Base-by-base conservation (phyloP, 2,888 invertebrate species). In the Frankliniella fusca region DNA sequence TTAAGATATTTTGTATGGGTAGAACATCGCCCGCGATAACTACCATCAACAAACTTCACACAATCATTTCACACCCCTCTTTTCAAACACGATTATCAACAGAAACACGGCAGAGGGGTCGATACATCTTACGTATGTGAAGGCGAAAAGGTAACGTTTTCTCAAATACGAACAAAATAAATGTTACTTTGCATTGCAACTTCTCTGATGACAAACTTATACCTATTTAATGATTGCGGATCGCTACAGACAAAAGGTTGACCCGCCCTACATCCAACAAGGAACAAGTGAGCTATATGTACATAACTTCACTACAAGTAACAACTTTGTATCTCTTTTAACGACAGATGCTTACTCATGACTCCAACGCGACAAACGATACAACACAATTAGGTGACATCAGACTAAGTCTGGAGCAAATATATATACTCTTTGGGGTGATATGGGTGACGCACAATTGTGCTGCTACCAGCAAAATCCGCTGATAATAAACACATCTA, bases 1-100 rank as follows among this genome's bases (percentile, higher is more conserved):
- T 38, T 61, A 76, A 76, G 70, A 76, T 27, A 27, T 54, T 54
- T 76, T 76, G 70, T 27, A 27, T 76, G 23, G 70, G 70, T 76
- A 76, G 70, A 27, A 27, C 27, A 76, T 76, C 70, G 70, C 70
- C 70, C 70, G 70, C 70, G 70, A 76, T 76, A 23, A 76, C 70
- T 76, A 76, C 70, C 23, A 27, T n/a, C 61, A 61, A n/a, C n/a
- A 20, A 61, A 7, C n/a, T 61, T 61, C 61, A 61, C n/a, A 20
- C 61, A 61, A 20, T 15, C 61, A 61, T 20, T 61, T 11, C 8
- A 23, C 27, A 70, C 23, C 23, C 70, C 38, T 38, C 38, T 38
- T 38, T 38, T 38, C 2, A 38, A 38, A 38, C 38, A 38, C 38
- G 38, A 38, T 38, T 38, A 38, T 38, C 38, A 38, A 38, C 38